Conservation (phyloP, 2,888 invertebrate genomes). For the Noctua pronuba region DNA sequence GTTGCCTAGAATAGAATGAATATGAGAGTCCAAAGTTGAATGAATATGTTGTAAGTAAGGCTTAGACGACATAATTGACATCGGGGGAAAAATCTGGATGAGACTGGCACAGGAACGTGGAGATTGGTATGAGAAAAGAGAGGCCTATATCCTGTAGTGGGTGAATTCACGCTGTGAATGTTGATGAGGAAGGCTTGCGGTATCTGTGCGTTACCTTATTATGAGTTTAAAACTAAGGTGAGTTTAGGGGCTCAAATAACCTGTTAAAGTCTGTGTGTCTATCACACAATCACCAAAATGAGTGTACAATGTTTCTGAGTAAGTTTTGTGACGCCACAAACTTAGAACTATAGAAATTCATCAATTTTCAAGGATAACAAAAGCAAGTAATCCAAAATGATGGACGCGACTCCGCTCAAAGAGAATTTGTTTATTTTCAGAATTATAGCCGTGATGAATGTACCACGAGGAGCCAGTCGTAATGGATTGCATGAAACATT, state of each 20-base stretch:
- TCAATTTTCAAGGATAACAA: slow-evolving; percentile 40
- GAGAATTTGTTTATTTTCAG: slow-evolving; percentile 47
- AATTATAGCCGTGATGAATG: slow-evolving; percentile 45
- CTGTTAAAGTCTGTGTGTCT: not conserved
- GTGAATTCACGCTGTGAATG: no score
- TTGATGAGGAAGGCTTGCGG: not conserved
- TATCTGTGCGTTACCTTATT: not conserved
- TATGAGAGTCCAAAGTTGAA: not conserved
- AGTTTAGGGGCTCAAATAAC: not conserved
- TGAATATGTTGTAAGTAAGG: not conserved
- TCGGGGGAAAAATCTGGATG: no score
- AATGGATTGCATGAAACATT: slow-evolving; percentile 49
- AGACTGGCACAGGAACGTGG: no score
- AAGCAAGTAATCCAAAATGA: slow-evolving; percentile 48
- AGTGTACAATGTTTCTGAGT: slow-evolving; percentile 6
- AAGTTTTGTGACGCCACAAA: slow-evolving; percentile 20
- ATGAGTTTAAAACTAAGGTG: not conserved
- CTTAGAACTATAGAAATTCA: slow-evolving; percentile 12
- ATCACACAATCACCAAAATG: slow-evolving; percentile 2
- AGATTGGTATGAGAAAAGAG: no score
- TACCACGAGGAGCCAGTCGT: slow-evolving; percentile 36
- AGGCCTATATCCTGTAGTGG: no score
- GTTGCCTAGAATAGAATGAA: not conserved
- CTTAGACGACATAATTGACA: no score
- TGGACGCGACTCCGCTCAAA: slow-evolving; percentile 28